These are phyloP conservation scores for Hyalella azteca DNA, from an alignment of 2,888 invertebrate species.

Conservation along the genomic window DNA sequence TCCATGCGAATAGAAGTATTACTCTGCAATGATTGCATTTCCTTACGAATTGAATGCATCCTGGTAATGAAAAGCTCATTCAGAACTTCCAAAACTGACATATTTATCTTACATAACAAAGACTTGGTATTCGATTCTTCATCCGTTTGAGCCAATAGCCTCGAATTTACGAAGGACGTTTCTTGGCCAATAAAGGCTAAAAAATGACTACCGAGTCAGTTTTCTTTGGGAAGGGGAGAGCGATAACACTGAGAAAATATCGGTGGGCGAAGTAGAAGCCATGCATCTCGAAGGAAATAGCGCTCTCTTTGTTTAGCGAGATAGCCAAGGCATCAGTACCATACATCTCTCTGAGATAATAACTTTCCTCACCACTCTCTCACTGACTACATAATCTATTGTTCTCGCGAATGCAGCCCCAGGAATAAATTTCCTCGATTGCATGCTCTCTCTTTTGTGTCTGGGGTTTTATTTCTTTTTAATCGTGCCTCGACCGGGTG, in stretches of 20 bases:
- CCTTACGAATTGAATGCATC: no score
- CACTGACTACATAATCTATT: conserved; percentile 37
- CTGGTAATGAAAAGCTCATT: no score
- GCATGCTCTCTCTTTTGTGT: conserved; percentile 27
- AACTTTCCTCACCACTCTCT: conserved; percentile 30
- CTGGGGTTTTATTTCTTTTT: conserved; percentile 12
- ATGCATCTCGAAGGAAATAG: conserved; percentile 25
- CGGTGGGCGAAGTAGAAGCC: conserved; percentile 25
- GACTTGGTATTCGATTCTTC: no score
- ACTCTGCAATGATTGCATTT: no score
- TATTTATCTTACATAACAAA: no score
- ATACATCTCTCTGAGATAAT: conserved; percentile 32
- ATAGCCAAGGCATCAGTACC: conserved; percentile 36
- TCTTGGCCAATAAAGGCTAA: conserved; percentile 20
- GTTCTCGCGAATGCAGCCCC: conserved; percentile 25
- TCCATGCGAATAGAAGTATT: no score
- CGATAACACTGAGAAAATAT: conserved; percentile 28
- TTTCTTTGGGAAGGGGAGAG: conserved; percentile 14
- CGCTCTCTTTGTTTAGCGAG: conserved; percentile 19
- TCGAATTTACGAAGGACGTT: background rate
- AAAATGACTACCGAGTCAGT: background rate
- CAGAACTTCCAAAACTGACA: no score
- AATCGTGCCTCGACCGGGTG: no score
- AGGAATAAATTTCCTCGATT: conserved; percentile 37
- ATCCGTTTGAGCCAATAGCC: conserved; percentile 17